Evolutionary conservation across 2,797 vertebrate genomes (phyloP).

Genomic region (Fistularia tabacaria): DNA sequence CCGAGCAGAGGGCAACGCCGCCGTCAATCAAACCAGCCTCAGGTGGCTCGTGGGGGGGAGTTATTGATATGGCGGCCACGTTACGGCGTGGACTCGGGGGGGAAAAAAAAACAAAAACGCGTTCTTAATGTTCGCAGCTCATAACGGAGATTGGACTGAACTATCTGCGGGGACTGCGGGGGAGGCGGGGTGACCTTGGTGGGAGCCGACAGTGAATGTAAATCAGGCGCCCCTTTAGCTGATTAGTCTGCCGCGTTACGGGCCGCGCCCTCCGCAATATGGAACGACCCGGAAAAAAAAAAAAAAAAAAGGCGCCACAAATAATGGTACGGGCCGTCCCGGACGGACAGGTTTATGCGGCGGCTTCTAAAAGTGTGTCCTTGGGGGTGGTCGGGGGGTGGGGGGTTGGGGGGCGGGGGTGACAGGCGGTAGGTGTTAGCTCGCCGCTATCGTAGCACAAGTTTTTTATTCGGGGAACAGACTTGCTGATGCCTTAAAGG

Average conservation of each 20-base stretch:
- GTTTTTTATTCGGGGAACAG: no score
- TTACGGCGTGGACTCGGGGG: no score
- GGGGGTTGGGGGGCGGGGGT: conserved; percentile 20
- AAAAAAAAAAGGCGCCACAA: conserved; percentile 40
- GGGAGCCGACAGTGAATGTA: conserved; percentile 56
- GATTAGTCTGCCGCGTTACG: conserved; percentile 61
- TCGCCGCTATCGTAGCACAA: no score
- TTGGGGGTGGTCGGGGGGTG: conserved; percentile 26
- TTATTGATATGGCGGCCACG: no score
- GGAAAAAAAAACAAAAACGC: no score
- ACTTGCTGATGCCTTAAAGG: no score
- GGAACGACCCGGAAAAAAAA: conserved; percentile 18
- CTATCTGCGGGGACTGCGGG: conserved; percentile 40
- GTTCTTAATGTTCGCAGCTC: conserved; percentile 19
- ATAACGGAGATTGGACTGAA: conserved; percentile 24
- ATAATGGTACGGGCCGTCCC: conserved; percentile 27
- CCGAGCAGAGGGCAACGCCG: no score
- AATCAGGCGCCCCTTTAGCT: conserved; percentile 60
- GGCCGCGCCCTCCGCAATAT: conserved; percentile 45
- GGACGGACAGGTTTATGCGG: conserved; percentile 58
- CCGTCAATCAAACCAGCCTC: no score
- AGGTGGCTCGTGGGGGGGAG: no score
- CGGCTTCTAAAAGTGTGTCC: conserved; percentile 46
- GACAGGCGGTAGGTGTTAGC: not conserved
- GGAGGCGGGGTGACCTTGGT: conserved; percentile 59